These are phyloP conservation scores for Brachionus asplanchnoidis DNA, from an alignment of 1,140 invertebrate genomes.

Conservation along the genomic window DNA sequence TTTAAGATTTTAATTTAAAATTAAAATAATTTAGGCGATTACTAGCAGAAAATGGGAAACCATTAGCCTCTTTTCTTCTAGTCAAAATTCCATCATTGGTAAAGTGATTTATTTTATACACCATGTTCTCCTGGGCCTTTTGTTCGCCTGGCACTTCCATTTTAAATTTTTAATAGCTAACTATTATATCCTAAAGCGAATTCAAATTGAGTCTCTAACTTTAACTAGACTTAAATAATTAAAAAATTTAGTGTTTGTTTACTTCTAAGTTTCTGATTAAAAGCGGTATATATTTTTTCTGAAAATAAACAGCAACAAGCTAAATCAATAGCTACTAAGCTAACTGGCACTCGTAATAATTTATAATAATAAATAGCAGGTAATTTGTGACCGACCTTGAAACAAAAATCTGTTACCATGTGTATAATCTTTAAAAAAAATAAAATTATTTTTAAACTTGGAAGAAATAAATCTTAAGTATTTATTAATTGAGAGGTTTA, in stretches of 20 bases:
- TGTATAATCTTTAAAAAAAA: background rate
- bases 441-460: background rate
- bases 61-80: background rate
- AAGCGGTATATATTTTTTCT: background rate
- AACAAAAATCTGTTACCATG: background rate
- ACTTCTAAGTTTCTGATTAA: background rate
- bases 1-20: background rate
- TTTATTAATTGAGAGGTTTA: background rate
- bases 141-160: background rate
- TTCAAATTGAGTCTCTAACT: background rate
- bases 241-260: slow-evolving; percentile 8
- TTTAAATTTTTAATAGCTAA: background rate
- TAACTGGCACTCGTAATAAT: background rate
- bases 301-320: background rate
- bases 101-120: slow-evolving; percentile 1
- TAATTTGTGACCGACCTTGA: slow-evolving; percentile 18
- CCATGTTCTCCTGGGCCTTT: background rate
- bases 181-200: background rate
- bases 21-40: background rate
- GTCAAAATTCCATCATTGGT: background rate
- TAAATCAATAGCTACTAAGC: slow-evolving; percentile 10
- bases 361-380: background rate
- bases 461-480: background rate
- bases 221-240: background rate
- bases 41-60: background rate